Percentiles rank a stretch among this genome's conserved stretches.
Conservation (phyloP, 2,888 invertebrate genomes). For the Hirtodrosophila alboralis region DNA sequence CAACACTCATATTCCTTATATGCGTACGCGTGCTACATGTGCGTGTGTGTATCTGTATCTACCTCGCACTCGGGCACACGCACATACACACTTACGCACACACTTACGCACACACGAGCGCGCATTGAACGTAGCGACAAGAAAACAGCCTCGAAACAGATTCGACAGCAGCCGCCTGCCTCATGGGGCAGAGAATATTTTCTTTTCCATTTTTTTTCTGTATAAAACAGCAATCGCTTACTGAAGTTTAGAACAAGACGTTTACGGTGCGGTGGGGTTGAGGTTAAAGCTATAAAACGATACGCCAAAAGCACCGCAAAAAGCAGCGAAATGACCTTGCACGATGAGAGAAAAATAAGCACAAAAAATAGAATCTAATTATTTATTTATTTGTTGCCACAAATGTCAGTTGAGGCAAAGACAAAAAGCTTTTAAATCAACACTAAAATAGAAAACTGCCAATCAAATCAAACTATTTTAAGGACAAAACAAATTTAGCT, state of each 20-base stretch:
- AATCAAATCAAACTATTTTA: conserved; percentile 51
- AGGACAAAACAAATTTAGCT: conserved; percentile 11
- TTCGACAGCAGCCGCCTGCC: conserved; percentile 43
- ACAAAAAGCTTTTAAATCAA: conserved; percentile 67
- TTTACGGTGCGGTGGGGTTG: conserved; percentile 14
- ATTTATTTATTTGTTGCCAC: conserved; percentile 69
- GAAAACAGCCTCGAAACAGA: conserved; percentile 50
- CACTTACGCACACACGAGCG: conserved; percentile 19
- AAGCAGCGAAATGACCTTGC: conserved; percentile 55
- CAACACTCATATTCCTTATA: conserved; percentile 32
- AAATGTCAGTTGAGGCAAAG: conserved; percentile 61
- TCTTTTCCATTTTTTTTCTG: conserved; percentile 16
- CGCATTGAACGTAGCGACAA: conserved; percentile 38
- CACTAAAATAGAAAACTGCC: conserved; percentile 42
- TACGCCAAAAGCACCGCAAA: conserved; percentile 41
- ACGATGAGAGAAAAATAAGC: conserved; percentile 10
- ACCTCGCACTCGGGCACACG: conserved; percentile 38
- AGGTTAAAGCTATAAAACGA: conserved; percentile 54
- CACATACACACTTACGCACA: conserved; percentile 14
- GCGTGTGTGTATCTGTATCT: conserved; percentile 42
- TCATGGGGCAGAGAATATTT: conserved; percentile 23
- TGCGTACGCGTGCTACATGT: conserved; percentile 23
- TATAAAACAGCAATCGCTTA: conserved; percentile 35
- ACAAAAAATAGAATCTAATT: conserved; percentile 66
- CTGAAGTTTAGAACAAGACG: conserved; percentile 44